phyloP scores from a whole-genome alignment of 2,797 vertebrate species.

The Chromobotia macracanthus region DNA sequence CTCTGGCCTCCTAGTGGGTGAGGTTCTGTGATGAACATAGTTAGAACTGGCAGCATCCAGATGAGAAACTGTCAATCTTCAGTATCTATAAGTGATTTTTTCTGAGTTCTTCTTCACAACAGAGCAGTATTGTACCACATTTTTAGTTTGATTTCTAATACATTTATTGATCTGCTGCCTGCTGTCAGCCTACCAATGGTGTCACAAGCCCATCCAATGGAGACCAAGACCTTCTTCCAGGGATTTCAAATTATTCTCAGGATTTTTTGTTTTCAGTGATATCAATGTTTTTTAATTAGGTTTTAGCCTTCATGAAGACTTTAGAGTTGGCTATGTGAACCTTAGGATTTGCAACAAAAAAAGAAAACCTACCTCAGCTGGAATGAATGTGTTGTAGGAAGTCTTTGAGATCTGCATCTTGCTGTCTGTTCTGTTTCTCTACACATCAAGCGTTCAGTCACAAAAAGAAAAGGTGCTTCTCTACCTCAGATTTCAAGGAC shows the following conservation, averaged over 20 bases:
- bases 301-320: slow-evolving; percentile 70
- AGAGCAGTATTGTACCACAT: slow-evolving; percentile 56
- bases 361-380: slow-evolving; percentile 98
- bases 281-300: slow-evolving; percentile 73
- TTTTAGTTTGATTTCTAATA: slow-evolving; percentile 68
- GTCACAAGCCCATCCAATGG: slow-evolving; percentile 70
- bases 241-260: slow-evolving; percentile 85
- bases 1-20: slow-evolving; percentile 59
- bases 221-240: slow-evolving; percentile 78
- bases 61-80: slow-evolving; percentile 30
- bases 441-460: slow-evolving; percentile 78
- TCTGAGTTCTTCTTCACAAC: neutral
- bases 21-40: slow-evolving; percentile 55
- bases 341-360: slow-evolving; percentile 79
- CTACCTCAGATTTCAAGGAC: slow-evolving; percentile 83
- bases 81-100: slow-evolving; percentile 12
- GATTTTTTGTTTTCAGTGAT: slow-evolving; percentile 82
- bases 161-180: slow-evolving; percentile 69
- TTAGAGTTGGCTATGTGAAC: slow-evolving; percentile 72
- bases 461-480: slow-evolving; percentile 73
- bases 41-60: slow-evolving; percentile 68
- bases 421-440: slow-evolving; percentile 78
- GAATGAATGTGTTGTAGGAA: slow-evolving; percentile 96
- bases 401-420: slow-evolving; percentile 79
- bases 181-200: slow-evolving; percentile 74